phyloP scores from a whole-genome alignment of 2,888 invertebrate genomes.

The Erebia palarica region DNA sequence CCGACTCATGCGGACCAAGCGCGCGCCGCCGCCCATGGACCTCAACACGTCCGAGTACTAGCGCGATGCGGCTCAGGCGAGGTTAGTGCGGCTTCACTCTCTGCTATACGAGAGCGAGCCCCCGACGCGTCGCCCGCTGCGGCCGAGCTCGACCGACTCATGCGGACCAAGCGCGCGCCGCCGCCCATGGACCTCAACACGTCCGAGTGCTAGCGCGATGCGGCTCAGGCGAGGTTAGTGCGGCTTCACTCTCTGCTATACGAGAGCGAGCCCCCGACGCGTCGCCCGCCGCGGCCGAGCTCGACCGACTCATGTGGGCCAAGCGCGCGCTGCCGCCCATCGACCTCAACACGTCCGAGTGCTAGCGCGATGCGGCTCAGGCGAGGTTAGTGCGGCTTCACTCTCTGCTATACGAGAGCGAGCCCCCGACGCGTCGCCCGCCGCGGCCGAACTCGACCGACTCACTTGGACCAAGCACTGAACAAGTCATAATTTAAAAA shows the following conservation, averaged over 20 bases:
- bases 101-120: conserved; percentile 89
- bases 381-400: too few species aligned
- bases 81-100: neutral
- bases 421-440: too few species aligned
- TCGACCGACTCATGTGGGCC: too few species aligned
- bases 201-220: conserved; percentile 63
- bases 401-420: too few species aligned
- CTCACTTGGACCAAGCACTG: too few species aligned
- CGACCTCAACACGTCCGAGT: too few species aligned
- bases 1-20: conserved; percentile 89
- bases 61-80: conserved; percentile 39
- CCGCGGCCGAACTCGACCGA: too few species aligned
- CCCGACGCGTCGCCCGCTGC: too few species aligned
- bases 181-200: conserved; percentile 82
- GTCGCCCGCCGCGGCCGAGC: too few species aligned
- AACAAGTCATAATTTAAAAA: too few species aligned
- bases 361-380: too few species aligned
- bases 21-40: conserved; percentile 86
- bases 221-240: conserved; percentile 14
- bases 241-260: conserved; percentile 62
- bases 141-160: conserved; percentile 94
- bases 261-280: conserved; percentile 90
- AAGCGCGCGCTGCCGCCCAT: too few species aligned
- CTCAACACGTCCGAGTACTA: conserved; percentile 79
- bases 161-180: conserved; percentile 89